phyloP scores from a whole-genome alignment of 2,113 vertebrate genomes.

The Cyprinodon brontotheroides region DNA sequence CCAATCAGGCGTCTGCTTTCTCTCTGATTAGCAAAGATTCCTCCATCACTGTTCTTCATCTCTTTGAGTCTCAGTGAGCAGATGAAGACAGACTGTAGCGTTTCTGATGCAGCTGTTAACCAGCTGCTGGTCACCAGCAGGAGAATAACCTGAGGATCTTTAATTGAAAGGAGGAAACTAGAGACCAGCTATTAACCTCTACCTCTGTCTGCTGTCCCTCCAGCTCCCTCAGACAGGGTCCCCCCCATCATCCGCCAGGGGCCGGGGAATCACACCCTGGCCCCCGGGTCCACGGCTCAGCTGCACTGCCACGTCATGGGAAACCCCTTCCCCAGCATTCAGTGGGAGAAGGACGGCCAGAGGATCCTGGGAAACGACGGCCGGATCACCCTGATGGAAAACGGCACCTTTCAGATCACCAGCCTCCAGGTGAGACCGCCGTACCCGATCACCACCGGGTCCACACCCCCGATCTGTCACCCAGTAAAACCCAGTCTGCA shows the following conservation, averaged over 20 bases:
- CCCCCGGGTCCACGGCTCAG: constrained; percentile 78
- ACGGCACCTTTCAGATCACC: constrained; percentile 87
- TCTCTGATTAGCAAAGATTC: too few species aligned
- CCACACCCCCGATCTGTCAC: too few species aligned
- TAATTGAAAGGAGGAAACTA: neutral
- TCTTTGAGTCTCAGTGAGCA: too few species aligned
- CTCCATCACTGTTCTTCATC: too few species aligned
- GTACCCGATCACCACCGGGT: too few species aligned
- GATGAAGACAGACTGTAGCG: too few species aligned
- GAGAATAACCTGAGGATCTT: neutral
- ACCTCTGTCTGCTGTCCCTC: neutral
- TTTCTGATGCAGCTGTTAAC: too few species aligned
- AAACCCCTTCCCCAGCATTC: constrained; percentile 83
- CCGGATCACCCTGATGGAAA: constrained; percentile 85
- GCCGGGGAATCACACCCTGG: constrained; percentile 85
- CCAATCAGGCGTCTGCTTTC: too few species aligned
- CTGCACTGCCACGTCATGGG: constrained; percentile 86
- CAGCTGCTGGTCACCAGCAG: too few species aligned
- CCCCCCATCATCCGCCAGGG: constrained; percentile 86
- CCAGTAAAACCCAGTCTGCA: too few species aligned
- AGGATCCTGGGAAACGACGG: constrained; percentile 82
- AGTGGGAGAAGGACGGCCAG: constrained; percentile 90
- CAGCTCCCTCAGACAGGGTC: constrained; percentile 79
- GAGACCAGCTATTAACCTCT: neutral
- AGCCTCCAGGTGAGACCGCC: constrained; percentile 81